Evolutionary conservation across 2,113 vertebrate species (phyloP).

Genomic region (Limnothrissa miodon): DNA sequence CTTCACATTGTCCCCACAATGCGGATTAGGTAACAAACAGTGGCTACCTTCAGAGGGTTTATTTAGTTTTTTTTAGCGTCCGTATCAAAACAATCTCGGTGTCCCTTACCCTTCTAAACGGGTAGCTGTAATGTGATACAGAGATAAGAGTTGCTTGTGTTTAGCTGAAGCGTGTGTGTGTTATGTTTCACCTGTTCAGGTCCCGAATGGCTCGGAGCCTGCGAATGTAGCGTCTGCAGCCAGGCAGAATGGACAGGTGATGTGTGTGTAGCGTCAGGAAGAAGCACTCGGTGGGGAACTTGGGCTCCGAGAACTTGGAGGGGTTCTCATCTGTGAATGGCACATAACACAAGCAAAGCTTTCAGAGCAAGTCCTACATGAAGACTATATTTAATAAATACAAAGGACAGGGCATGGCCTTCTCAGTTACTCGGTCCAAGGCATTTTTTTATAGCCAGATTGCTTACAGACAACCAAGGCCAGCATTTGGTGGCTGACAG

Average conservation of each 20-base stretch:
- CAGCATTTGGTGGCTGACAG: neutral
- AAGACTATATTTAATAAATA: neutral
- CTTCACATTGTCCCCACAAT: neutral
- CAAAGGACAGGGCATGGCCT: neutral
- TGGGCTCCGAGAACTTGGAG: conserved; percentile 87
- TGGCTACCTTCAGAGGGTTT: neutral
- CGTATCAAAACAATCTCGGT: neutral
- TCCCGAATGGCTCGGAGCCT: conserved; percentile 93
- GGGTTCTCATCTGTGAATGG: conserved; percentile 77
- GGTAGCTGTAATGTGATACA: neutral
- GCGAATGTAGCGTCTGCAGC: conserved; percentile 94
- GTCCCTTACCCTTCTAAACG: neutral
- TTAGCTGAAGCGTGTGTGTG: neutral
- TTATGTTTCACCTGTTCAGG: conserved; percentile 83
- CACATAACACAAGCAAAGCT: neutral
- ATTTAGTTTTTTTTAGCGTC: too few relatives aligned
- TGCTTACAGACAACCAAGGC: neutral
- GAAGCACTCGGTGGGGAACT: conserved; percentile 97
- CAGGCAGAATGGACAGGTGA: conserved; percentile 92
- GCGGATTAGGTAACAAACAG: neutral
- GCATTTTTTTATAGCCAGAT: neutral
- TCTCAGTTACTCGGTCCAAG: neutral
- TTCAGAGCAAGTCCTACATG: neutral
- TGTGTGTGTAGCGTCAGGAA: conserved; percentile 95
- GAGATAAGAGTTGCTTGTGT: neutral